Conservation (phyloP, 1,140 invertebrate species). For the Nylanderia fulva region DNA sequence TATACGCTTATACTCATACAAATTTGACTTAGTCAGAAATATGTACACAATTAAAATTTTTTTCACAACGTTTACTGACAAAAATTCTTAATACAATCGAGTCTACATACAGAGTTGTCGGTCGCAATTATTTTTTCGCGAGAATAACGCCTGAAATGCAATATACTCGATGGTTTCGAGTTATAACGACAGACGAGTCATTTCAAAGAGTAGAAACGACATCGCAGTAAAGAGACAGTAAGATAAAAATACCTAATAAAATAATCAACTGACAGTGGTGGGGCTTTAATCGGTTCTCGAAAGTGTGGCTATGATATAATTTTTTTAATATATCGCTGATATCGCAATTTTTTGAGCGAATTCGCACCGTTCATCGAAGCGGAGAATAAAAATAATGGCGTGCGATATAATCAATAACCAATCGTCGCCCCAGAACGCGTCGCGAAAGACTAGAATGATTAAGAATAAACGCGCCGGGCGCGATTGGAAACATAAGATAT, state of each 20-base stretch:
- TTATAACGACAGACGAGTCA: not conserved
- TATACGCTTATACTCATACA: not conserved
- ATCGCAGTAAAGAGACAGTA: not conserved
- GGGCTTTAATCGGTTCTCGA: conserved; percentile 68
- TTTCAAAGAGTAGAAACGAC: conserved; percentile 31
- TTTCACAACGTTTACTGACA: conserved; percentile 79
- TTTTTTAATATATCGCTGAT: conserved; percentile 12
- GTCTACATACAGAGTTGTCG: conserved; percentile 71
- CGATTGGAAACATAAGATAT: conserved; percentile 69
- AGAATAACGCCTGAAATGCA: conserved; percentile 41
- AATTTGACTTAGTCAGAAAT: not conserved
- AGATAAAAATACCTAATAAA: conserved; percentile 74
- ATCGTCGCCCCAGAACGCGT: conserved; percentile 78
- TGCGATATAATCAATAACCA: conserved; percentile 51
- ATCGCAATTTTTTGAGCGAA: conserved; percentile 46
- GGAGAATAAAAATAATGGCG: conserved; percentile 42
- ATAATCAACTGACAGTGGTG: conserved; percentile 78
- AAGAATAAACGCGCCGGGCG: conserved; percentile 77
- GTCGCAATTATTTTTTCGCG: conserved; percentile 51
- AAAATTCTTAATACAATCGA: conserved; percentile 73
- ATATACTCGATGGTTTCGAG: not conserved
- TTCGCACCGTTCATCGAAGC: conserved; percentile 23
- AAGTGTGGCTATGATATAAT: not conserved
- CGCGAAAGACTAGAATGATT: conserved; percentile 83
- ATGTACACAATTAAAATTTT: conserved; percentile 6